A percentile compares a stretch with the other conserved stretches of the same genome.
Evolutionary conservation across 2,113 vertebrate genomes (phyloP).

Genomic region (human): DNA sequence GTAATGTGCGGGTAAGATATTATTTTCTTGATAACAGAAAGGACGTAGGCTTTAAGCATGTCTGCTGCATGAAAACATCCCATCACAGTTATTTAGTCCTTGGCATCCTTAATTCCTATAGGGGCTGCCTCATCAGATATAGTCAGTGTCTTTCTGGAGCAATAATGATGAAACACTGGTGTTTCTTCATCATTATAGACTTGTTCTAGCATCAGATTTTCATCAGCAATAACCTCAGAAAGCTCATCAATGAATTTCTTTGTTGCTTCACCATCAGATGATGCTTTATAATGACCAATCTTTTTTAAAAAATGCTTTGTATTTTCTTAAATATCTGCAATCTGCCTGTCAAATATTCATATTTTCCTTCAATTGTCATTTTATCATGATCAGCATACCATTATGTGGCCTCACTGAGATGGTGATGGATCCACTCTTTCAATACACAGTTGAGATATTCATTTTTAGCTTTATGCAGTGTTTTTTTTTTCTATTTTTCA

Average conservation of each 20-base stretch:
- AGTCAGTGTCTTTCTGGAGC: not conserved
- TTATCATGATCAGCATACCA: not conserved
- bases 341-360: not conserved
- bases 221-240: not conserved
- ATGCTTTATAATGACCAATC: not conserved
- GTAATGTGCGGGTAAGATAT: not conserved
- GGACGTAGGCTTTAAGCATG: not conserved
- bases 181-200: not conserved
- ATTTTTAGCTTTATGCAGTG: not conserved
- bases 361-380: not conserved
- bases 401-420: not conserved
- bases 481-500: not conserved
- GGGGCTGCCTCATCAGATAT: not conserved
- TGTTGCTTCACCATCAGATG: not conserved
- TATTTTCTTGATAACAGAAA: not conserved
- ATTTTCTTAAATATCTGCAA: not conserved
- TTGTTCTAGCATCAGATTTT: not conserved
- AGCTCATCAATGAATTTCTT: not conserved
- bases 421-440: not conserved
- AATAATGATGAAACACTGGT: not conserved
- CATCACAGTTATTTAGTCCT: not conserved
- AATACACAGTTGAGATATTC: not conserved
- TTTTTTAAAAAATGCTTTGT: not conserved
- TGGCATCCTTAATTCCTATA: not conserved
- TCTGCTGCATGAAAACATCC: not conserved